Evolutionary conservation across 2,113 vertebrate genomes (phyloP).

Genomic region (Arvicanthis niloticus): DNA sequence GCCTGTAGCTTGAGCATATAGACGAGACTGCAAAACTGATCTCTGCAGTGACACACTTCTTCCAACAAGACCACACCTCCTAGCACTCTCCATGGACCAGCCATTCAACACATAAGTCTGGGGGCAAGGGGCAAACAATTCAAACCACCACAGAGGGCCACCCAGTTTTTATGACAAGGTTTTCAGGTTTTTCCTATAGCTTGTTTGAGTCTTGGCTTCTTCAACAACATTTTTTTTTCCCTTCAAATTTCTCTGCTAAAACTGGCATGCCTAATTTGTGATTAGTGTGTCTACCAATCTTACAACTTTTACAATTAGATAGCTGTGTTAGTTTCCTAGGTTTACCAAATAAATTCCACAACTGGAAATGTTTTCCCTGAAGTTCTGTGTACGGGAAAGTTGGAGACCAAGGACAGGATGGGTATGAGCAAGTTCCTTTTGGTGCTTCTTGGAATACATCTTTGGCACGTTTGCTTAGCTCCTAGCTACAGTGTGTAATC

Average conservation of each 20-base stretch:
- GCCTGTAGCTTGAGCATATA: too few relatives aligned
- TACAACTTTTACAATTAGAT: conserved; percentile 7
- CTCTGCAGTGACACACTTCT: too few relatives aligned
- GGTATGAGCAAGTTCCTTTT: neutral
- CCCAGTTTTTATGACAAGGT: neutral
- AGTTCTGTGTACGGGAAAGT: neutral
- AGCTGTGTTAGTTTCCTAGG: neutral
- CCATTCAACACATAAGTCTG: too few relatives aligned
- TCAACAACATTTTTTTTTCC: conserved; percentile 42
- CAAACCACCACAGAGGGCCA: neutral
- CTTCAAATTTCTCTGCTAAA: conserved; percentile 47
- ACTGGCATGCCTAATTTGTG: neutral
- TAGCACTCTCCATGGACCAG: too few relatives aligned
- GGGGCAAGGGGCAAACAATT: too few relatives aligned
- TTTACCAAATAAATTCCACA: neutral
- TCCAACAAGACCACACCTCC: too few relatives aligned
- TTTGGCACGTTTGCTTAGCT: neutral
- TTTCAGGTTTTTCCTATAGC: neutral
- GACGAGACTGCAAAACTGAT: too few relatives aligned
- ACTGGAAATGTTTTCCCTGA: neutral
- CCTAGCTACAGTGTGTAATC: neutral
- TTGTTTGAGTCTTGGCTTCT: conserved; percentile 40
- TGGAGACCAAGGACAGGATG: neutral
- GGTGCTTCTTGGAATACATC: neutral
- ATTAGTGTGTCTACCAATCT: neutral